These are phyloP conservation scores for Turritopsis dohrnii DNA, from an alignment of 30 jellyfish, hydroid and myxozoan species.

Conservation along the genomic window DNA sequence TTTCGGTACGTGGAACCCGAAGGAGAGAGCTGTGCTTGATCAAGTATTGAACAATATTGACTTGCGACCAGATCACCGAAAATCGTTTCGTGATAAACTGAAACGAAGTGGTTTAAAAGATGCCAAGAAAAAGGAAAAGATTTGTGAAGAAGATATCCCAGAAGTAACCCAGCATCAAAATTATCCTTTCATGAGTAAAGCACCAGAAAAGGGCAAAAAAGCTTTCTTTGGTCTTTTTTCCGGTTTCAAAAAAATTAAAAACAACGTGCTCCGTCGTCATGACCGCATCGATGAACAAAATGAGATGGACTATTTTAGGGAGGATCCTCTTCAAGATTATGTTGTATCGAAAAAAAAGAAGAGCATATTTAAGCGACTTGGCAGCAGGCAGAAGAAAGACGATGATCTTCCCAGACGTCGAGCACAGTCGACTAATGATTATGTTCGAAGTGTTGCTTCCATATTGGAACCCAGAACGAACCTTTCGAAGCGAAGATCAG, in stretches of 20 bases:
- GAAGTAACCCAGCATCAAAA: not conserved
- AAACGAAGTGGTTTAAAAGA: not conserved
- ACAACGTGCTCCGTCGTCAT: not conserved
- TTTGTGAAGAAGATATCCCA: not conserved
- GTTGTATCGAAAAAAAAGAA: constrained; percentile 1
- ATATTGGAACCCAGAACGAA: not conserved
- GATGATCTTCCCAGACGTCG: constrained; percentile 27
- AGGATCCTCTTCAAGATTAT: not conserved
- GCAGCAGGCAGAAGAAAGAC: constrained; percentile 28
- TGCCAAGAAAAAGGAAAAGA: constrained; percentile 3
- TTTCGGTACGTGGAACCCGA: constrained; percentile 47
- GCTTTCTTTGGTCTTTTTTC: constrained; percentile 15
- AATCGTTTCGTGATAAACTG: constrained; percentile 3
- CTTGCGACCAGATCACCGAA: not conserved
- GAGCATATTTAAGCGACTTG: constrained; percentile 13
- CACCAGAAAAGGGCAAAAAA: constrained; percentile 15
- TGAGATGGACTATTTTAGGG: not conserved
- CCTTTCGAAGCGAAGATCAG: constrained; percentile 14
- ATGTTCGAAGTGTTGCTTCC: constrained; percentile 6
- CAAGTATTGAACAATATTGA: constrained; percentile 29
- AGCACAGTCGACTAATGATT: constrained; percentile 40
- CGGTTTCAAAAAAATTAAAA: constrained; percentile 10
- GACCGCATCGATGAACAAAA: constrained; percentile 3
- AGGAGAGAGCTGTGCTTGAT: constrained; percentile 41
- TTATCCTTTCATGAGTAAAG: constrained; percentile 4